These are phyloP conservation scores for Rostratula benghalensis DNA, from an alignment of 2,113 vertebrate species.

Conservation along the genomic window DNA sequence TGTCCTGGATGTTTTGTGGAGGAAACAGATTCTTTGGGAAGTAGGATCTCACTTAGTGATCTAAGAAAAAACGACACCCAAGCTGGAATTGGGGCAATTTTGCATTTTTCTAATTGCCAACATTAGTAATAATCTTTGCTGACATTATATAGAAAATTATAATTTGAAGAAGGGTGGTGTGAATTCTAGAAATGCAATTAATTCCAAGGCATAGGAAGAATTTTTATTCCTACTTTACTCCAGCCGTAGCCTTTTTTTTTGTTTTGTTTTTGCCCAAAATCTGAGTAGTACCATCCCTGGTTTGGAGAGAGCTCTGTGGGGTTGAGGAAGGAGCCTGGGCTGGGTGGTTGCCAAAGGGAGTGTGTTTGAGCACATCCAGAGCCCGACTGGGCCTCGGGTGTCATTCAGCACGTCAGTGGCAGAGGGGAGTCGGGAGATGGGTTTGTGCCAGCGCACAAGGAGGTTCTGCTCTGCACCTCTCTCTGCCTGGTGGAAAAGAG, in stretches of 20 bases:
- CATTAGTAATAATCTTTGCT: background rate
- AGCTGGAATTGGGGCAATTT: background rate
- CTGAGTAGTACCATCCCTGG: background rate
- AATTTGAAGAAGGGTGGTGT: background rate
- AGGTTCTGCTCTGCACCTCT: background rate
- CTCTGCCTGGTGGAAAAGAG: background rate
- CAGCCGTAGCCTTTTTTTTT: background rate
- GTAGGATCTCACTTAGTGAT: background rate
- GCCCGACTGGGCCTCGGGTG: background rate
- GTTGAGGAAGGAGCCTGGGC: background rate
- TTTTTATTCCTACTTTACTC: background rate
- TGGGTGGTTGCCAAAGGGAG: background rate
- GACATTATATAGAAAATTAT: background rate
- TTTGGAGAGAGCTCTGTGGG: background rate
- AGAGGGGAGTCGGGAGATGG: background rate
- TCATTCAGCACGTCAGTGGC: background rate
- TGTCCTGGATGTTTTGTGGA: background rate
- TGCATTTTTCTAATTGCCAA: background rate
- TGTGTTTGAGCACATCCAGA: background rate
- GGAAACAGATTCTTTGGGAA: background rate
- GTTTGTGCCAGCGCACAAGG: background rate
- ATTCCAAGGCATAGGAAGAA: background rate
- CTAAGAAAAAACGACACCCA: background rate
- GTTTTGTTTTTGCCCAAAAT: background rate
- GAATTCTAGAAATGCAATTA: background rate